Conservation (phyloP, 2,888 invertebrate species). For the Diloba caeruleocephala region DNA sequence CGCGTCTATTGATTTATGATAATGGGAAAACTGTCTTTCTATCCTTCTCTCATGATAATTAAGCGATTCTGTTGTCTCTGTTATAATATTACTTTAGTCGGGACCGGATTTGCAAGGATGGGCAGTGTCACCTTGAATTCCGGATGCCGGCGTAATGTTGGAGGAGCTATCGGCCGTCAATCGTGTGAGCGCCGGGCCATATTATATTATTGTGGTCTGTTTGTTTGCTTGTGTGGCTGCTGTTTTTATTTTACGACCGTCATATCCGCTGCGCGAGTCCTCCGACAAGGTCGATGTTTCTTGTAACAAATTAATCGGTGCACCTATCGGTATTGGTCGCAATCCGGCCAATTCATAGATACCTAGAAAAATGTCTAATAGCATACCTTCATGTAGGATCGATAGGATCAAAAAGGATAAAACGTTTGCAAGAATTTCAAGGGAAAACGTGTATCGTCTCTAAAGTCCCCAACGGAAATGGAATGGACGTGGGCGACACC, state of each 20-base stretch:
- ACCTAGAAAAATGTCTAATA: conserved; percentile 7
- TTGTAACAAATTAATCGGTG: conserved; percentile 64
- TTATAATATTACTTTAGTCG: conserved; percentile 55
- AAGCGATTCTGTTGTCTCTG: conserved; percentile 46
- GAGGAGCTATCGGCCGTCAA: conserved; percentile 86
- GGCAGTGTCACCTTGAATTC: conserved; percentile 86
- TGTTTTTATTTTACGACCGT: conserved; percentile 85
- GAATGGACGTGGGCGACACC: conserved; percentile 82
- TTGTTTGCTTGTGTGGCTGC: conserved; percentile 79
- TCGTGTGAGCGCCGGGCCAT: conserved; percentile 83
- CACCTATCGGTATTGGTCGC: conserved; percentile 66
- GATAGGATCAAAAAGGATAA: conserved; percentile 56
- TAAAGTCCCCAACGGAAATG: conserved; percentile 77
- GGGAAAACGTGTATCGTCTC: conserved; percentile 69
- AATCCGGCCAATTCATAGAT: too few species aligned
- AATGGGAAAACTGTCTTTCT: conserved; percentile 41
- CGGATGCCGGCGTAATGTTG: conserved; percentile 83
- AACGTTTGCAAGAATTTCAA: conserved; percentile 57
- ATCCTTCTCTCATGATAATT: conserved; percentile 41
- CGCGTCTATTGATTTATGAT: conserved; percentile 44
- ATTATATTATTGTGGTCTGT: conserved; percentile 77
- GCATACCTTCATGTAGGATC: conserved; percentile 12
- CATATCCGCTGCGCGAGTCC: conserved; percentile 82
- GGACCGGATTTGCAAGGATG: conserved; percentile 85
- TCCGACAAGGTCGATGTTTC: conserved; percentile 79